These are phyloP conservation scores for Craterocephalus amniculus DNA, from an alignment of 2,797 vertebrate genomes.

Conservation along the genomic window DNA sequence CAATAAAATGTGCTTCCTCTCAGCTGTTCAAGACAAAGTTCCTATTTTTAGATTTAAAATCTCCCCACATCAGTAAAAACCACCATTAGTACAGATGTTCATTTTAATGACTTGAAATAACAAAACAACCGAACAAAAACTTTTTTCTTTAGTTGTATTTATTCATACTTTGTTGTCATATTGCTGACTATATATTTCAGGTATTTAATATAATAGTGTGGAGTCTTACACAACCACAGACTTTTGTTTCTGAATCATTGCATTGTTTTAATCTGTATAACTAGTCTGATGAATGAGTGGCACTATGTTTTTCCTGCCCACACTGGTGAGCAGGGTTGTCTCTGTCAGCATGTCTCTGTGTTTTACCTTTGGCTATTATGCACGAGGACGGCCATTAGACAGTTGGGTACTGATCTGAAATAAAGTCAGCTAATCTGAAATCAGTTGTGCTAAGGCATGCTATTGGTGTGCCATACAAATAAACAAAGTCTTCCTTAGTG, in stretches of 20 bases:
- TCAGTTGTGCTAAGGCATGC: background rate
- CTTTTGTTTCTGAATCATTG: background rate
- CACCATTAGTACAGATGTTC: slow-evolving; percentile 10
- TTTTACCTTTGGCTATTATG: background rate
- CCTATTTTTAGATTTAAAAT: slow-evolving; percentile 25
- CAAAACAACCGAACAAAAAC: background rate
- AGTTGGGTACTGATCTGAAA: slow-evolving; percentile 13
- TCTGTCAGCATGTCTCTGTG: background rate
- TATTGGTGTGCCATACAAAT: background rate
- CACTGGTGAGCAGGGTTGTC: slow-evolving; percentile 8
- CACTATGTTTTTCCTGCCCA: slow-evolving; percentile 15
- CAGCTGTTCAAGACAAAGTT: slow-evolving; percentile 15
- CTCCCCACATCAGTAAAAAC: slow-evolving; percentile 23
- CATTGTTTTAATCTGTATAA: background rate
- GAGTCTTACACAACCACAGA: background rate
- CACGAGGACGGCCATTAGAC: background rate
- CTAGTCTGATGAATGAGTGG: background rate
- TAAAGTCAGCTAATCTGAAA: slow-evolving; percentile 1
- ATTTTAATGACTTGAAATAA: background rate
- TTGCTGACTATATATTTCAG: background rate
- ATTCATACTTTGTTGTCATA: slow-evolving; percentile 8
- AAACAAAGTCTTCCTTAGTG: slow-evolving; percentile 8
- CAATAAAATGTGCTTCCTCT: slow-evolving; percentile 1
- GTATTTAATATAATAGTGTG: background rate
- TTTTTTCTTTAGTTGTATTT: slow-evolving; percentile 12